Evolutionary conservation across 2,888 invertebrate species (phyloP).

Genomic region (Lydus trimaculatus): DNA sequence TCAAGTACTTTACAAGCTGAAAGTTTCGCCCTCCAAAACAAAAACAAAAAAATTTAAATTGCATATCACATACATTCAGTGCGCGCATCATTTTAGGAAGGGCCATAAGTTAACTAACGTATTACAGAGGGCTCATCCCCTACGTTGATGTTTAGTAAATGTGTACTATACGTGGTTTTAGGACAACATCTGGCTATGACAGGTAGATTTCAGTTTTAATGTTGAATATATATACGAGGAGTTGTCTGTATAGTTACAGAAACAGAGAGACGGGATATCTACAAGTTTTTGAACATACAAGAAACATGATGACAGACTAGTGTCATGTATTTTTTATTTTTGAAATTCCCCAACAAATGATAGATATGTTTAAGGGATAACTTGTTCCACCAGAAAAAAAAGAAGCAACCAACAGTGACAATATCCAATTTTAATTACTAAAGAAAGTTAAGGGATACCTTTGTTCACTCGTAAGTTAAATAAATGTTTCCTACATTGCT

Average conservation of each 20-base stretch:
- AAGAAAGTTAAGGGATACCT: constrained; percentile 24
- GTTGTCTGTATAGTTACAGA: neutral
- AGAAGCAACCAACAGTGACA: neutral
- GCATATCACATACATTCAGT: constrained; percentile 17
- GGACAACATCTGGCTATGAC: constrained; percentile 13
- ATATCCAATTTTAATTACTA: constrained; percentile 27
- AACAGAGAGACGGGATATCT: neutral
- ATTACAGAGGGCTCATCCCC: constrained; percentile 12
- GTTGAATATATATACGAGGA: neutral
- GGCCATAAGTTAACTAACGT: constrained; percentile 16
- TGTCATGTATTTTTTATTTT: neutral
- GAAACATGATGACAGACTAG: neutral
- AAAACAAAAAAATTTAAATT: constrained; percentile 19
- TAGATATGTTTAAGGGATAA: no score
- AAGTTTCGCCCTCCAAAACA: neutral
- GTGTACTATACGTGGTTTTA: constrained; percentile 13
- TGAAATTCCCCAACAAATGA: no score
- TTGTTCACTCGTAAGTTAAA: constrained; percentile 28
- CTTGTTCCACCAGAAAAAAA: no score
- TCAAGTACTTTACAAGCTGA: neutral
- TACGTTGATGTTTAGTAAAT: constrained; percentile 17
- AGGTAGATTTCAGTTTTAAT: constrained; percentile 12
- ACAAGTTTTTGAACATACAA: neutral
- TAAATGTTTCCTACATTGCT: constrained; percentile 41
- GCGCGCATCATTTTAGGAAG: constrained; percentile 13